Base-by-base conservation (phyloP, 92 coral and sea anemone species). In the Porites lobata region DNA sequence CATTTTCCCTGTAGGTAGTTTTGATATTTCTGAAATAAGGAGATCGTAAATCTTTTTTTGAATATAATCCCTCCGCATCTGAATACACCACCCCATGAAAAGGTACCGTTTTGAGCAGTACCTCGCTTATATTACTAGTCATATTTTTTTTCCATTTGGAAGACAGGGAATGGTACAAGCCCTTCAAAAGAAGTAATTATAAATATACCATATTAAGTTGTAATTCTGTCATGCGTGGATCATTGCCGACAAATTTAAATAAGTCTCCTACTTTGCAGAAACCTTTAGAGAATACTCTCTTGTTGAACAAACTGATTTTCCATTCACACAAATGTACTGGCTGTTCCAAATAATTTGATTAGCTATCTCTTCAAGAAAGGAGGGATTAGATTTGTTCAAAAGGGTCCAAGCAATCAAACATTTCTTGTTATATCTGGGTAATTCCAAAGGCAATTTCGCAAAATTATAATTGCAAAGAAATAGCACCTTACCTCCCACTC, bases 331-430 rank as follows among this genome's bases (percentile, higher is more conserved):
- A 20, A 69, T 21, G 7, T 13, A 24, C 47, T 9, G 21, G 17
- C 29, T 69, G 50, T 69, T 69, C 74, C 74, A 2, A 69, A 10
- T 69, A 21, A 69, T 4, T 69, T 69, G 74, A 20, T 29, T n/a
- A 29, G 26, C 74, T n/a, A 69, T 29, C 13, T 69, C 74, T n/a
- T 11, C 14, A 24, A 24, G 74, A 69, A 17, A n/a, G 3, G 74
- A 20, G 9, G 74, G 74, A 69, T 69, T 69, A 24, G 53, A 69
- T 47, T 69, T 21, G 51, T 69, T 69, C 43, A 69, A 69, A 69
- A 26, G 11, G 74, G 20, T 14, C 74, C 15, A 69, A 69, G 50
- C 69, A 65, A 65, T 65, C 29, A 18, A 1, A 17, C 29, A 1
- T 65, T 19, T 0, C 66, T 62, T 65, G 26, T 69, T 1, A 26